Evolutionary conservation across 2,888 invertebrate species (phyloP).

Genomic region (Neoitamus cyanurus): DNA sequence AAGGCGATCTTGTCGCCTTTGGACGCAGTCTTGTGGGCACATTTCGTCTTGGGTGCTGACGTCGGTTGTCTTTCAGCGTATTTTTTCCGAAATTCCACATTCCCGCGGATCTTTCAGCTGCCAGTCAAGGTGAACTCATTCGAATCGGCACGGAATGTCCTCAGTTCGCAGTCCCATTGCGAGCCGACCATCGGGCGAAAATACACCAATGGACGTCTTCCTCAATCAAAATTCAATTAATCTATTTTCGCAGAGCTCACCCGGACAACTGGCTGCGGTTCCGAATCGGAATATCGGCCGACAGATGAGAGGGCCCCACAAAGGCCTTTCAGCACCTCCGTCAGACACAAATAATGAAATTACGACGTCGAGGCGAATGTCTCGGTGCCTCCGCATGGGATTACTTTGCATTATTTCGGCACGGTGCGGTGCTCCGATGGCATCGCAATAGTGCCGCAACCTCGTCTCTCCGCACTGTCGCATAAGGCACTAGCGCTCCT

Average conservation of each 20-base stretch:
- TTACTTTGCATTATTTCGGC: constrained; percentile 37
- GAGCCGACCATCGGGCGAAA: background rate
- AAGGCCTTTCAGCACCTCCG: constrained; percentile 32
- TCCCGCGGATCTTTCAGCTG: background rate
- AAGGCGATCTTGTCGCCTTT: background rate
- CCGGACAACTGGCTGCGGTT: background rate
- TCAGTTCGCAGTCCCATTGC: background rate
- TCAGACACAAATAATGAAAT: constrained; percentile 31
- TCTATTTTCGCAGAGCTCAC: background rate
- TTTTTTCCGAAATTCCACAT: background rate
- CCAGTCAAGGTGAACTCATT: background rate
- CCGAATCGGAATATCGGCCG: background rate
- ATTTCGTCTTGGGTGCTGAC: background rate
- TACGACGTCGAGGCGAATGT: constrained; percentile 18
- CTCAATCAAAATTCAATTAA: constrained; percentile 43
- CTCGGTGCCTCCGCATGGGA: constrained; percentile 6
- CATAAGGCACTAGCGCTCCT: background rate
- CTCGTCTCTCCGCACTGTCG: background rate
- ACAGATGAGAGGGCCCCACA: background rate
- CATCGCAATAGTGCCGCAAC: background rate
- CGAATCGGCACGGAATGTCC: background rate
- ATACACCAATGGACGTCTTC: constrained; percentile 4
- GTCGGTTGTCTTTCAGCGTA: background rate
- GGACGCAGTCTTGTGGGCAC: background rate
- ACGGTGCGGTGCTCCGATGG: background rate